Evolutionary conservation across 2,888 invertebrate species (phyloP), one percentile per base, ranked within the genome.

Genomic region (Oscheius sp.): DNA sequence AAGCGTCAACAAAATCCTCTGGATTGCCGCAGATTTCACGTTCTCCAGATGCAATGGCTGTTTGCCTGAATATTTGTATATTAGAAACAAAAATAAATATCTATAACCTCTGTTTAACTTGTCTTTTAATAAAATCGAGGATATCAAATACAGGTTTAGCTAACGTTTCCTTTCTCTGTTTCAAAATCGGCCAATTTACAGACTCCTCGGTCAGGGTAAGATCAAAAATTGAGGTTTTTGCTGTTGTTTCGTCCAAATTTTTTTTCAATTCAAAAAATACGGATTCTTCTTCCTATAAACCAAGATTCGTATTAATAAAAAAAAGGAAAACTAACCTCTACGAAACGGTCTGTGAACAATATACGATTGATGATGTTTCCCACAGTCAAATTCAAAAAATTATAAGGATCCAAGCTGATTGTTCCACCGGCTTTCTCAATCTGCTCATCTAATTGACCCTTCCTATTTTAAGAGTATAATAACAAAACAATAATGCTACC

Each of bases 311-410:
- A n/a, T n/a, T n/a, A n/a, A n/a, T n/a, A n/a, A n/a, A n/a, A n/a
- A n/a, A n/a, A n/a, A 26, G 12, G 36, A 5, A 9, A 26, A 24
- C 30, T 38, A n/a, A 64, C 64, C 66, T 67, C 67, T 24, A 44
- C 26, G 28, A 59, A 67, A 22, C 67, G 20, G 2, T 67, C 56
- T 1, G 57, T 45, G 33, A 67, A 67, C 2, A 67, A 20, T 4
- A 67, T 14, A 22, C 59, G 41, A 36, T 67, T 67, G 50, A 67
- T 61, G n/a, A 67, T 33, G 17, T 67, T 67, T 17, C 67, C 67
- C 4, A 67, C 67, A n/a, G 59, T 57, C 20, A 67, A 9, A 17
- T 59, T 49, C 22, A 66, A 24, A 9, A 66, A 30, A 22, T 47
- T 44, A 33, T 24, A 14, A 2, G 66, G 51, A 12, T 66, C 36